These are phyloP conservation scores for Cydia splendana DNA, from an alignment of 1,140 invertebrate species.

Conservation along the genomic window DNA sequence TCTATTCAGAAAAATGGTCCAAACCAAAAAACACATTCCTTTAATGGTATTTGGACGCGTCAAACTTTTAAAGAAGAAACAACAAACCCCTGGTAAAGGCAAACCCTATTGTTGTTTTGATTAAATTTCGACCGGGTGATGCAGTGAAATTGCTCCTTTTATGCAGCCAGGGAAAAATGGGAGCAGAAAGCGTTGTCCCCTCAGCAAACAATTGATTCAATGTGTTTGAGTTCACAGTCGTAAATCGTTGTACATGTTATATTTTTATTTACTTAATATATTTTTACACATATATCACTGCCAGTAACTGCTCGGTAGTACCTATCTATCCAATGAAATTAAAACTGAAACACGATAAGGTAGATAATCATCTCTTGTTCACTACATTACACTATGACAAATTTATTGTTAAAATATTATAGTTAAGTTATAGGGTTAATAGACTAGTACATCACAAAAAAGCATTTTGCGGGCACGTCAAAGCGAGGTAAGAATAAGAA, in stretches of 20 bases:
- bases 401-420: too few species aligned
- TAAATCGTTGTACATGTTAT: not conserved
- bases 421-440: too few species aligned
- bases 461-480: too few species aligned
- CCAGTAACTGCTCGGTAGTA: too few species aligned
- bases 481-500: too few species aligned
- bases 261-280: not conserved
- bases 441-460: too few species aligned
- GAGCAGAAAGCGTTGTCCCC: slow-evolving; percentile 32
- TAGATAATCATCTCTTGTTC: too few species aligned
- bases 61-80: slow-evolving; percentile 21
- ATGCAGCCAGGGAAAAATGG: slow-evolving; percentile 46
- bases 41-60: not conserved
- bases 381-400: too few species aligned
- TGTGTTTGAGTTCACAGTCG: not conserved
- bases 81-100: slow-evolving; percentile 41
- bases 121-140: slow-evolving; percentile 65
- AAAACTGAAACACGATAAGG: too few species aligned
- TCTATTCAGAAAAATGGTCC: not conserved
- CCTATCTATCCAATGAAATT: too few species aligned
- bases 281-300: too few species aligned
- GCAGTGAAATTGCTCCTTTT: slow-evolving; percentile 62
- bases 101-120: slow-evolving; percentile 68
- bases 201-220: slow-evolving; percentile 16
- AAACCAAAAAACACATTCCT: not conserved